Conservation (phyloP, 64 coral and sea anemone species). For the Pocillopora damicornis region DNA sequence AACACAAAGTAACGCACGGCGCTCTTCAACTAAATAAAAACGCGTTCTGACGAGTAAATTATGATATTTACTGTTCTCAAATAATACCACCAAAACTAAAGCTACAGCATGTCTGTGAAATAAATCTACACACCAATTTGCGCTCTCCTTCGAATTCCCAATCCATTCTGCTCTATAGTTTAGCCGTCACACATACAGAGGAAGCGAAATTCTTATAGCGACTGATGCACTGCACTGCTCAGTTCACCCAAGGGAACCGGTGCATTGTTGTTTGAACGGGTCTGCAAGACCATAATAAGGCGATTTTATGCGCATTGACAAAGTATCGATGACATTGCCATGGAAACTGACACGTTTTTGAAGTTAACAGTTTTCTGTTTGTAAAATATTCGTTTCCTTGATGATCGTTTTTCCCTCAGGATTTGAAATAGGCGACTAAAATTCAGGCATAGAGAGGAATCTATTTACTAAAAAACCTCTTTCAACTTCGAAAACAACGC, state of each 20-base stretch:
- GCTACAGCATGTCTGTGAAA: slow-evolving; percentile 20
- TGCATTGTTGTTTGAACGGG: background rate
- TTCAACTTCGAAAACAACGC: too few species aligned
- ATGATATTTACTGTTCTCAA: background rate
- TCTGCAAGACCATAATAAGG: slow-evolving; percentile 26
- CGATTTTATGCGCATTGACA: background rate
- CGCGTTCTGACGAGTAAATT: slow-evolving; percentile 34
- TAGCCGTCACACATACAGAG: slow-evolving; percentile 12
- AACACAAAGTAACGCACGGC: slow-evolving; percentile 37
- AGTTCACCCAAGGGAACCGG: slow-evolving; percentile 1
- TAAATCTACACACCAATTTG: slow-evolving; percentile 45
- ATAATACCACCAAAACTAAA: background rate
- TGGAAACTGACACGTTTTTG: slow-evolving; percentile 12
- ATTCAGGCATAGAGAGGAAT: background rate
- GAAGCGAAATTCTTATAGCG: background rate
- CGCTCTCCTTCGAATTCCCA: slow-evolving; percentile 33
- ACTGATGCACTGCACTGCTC: slow-evolving; percentile 19
- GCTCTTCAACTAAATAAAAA: background rate
- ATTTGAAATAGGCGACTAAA: background rate
- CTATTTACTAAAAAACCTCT: too few species aligned
- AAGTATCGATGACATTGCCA: slow-evolving; percentile 25
- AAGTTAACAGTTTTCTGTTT: background rate
- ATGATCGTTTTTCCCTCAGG: background rate
- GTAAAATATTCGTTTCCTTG: background rate
- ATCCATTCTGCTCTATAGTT: slow-evolving; percentile 17